Conservation (phyloP, 2,888 invertebrate species). For the Pachydiplax longipennis region DNA sequence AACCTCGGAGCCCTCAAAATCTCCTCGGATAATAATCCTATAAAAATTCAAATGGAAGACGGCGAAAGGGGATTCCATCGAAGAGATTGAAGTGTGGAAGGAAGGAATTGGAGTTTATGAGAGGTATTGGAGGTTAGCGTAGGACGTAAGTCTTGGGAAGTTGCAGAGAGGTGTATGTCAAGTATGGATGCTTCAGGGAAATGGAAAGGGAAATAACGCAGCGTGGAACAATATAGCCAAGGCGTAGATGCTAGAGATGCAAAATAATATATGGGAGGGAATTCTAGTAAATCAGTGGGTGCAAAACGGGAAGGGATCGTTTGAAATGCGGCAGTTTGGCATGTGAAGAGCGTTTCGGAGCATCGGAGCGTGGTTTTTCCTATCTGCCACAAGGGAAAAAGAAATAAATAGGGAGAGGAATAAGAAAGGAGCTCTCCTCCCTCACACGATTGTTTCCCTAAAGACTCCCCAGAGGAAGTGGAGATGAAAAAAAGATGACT, state of each 20-base stretch:
- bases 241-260: neutral
- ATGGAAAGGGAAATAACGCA: too few species aligned
- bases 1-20: neutral
- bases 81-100: neutral
- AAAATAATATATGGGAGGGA: neutral
- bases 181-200: too few species aligned
- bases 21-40: constrained; percentile 26
- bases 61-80: neutral
- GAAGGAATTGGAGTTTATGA: neutral
- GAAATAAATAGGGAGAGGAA: neutral
- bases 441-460: constrained; percentile 32
- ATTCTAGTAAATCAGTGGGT: neutral
- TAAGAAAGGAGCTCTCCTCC: neutral
- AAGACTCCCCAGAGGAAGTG: constrained; percentile 15
- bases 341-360: constrained; percentile 11
- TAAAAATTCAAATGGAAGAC: constrained; percentile 38
- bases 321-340: neutral
- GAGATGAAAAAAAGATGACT: neutral
- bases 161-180: too few species aligned
- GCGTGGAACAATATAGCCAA: neutral
- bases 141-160: neutral
- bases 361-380: constrained; percentile 22
- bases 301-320: neutral
- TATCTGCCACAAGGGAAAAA: constrained; percentile 7
- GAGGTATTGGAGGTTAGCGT: neutral